Percentiles rank a stretch among this genome's conserved stretches.
phyloP scores from a whole-genome alignment of 2,888 invertebrate genomes.

The Monoplex corrugatus region DNA sequence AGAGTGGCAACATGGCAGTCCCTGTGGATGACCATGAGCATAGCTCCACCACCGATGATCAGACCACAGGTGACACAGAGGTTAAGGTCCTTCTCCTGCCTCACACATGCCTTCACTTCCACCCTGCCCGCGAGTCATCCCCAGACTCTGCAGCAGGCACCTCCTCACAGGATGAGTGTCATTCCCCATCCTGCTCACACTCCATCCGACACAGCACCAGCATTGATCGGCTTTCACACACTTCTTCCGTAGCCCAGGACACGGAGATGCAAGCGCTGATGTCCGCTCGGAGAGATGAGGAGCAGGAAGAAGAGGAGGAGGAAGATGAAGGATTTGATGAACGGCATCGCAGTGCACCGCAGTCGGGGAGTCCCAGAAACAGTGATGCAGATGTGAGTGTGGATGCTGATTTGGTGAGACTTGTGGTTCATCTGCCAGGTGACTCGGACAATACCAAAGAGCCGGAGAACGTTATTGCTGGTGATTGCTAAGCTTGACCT shows the following conservation, averaged over 20 bases:
- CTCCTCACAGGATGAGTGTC: not conserved
- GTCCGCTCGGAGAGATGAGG: not conserved
- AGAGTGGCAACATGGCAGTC: constrained; percentile 67
- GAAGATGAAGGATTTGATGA: constrained; percentile 41
- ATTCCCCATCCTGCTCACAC: not conserved
- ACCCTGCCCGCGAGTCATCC: not conserved
- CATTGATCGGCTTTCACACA: not conserved
- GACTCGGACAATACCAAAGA: not conserved
- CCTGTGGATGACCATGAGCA: constrained; percentile 69
- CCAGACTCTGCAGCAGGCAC: not conserved
- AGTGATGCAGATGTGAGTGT: not conserved
- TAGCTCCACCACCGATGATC: constrained; percentile 70
- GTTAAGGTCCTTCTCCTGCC: constrained; percentile 73
- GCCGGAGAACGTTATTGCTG: not conserved
- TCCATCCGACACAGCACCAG: constrained; percentile 8
- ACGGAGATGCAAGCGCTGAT: constrained; percentile 45
- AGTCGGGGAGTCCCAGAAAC: not conserved
- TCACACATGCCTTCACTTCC: constrained; percentile 56
- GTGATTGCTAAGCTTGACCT: no score
- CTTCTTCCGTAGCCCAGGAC: not conserved
- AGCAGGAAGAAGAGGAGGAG: constrained; percentile 28
- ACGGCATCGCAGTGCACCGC: not conserved
- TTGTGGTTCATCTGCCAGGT: constrained; percentile 9
- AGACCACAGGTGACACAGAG: constrained; percentile 65
- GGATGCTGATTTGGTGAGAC: not conserved